Conservation (phyloP, 1,140 invertebrate genomes). For the Odontomachus brunneus region DNA sequence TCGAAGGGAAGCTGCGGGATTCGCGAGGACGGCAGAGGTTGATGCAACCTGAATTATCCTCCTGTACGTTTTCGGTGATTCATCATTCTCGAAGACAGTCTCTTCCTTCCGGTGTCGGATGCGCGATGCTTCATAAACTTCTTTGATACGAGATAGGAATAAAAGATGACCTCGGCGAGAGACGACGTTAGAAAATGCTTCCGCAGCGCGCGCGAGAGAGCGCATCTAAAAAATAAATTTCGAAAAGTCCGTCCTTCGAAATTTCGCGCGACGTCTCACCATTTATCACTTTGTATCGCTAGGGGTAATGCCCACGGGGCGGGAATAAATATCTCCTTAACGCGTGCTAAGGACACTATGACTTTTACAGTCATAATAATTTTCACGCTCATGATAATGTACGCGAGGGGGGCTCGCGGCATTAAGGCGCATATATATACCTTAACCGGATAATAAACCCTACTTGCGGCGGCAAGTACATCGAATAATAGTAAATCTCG, state of each 20-base stretch:
- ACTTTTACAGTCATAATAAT: constrained; percentile 39
- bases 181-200: constrained; percentile 48
- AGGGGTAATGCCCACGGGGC: constrained; percentile 9
- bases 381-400: constrained; percentile 7
- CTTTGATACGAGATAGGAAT: constrained; percentile 55
- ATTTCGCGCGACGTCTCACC: constrained; percentile 25
- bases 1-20: constrained; percentile 48
- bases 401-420: neutral
- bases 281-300: constrained; percentile 26
- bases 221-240: constrained; percentile 43
- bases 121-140: constrained; percentile 57
- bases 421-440: constrained; percentile 13
- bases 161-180: constrained; percentile 52
- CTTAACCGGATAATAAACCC: constrained; percentile 6
- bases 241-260: constrained; percentile 15
- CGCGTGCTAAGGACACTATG: neutral
- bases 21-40: constrained; percentile 56
- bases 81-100: constrained; percentile 74
- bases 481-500: constrained; percentile 22
- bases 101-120: constrained; percentile 60
- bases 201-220: neutral
- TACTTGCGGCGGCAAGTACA: neutral
- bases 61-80: constrained; percentile 73
- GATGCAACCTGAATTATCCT: constrained; percentile 73
- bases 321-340: constrained; percentile 50